Evolutionary conservation across 2,888 invertebrate species (phyloP), one percentile per base, ranked within the genome.

Genomic region (Andrena camellia): DNA sequence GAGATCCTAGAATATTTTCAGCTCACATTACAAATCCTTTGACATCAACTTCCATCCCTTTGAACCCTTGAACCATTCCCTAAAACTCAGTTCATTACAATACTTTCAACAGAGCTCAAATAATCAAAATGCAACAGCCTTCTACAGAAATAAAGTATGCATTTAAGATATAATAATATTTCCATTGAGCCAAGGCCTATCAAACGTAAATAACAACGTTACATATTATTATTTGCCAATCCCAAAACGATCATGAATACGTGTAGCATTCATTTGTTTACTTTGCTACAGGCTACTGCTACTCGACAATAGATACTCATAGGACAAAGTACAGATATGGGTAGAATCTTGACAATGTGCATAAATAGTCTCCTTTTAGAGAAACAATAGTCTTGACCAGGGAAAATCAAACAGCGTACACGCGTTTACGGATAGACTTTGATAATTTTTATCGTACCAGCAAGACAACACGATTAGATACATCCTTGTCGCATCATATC

Each of bases 371-470:
- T 57, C 26, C 0, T 57, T 57, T 10, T 3, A 13, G 57, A 26
- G 20, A 26, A 20, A 23, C 23, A 35, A 63, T 35, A 35, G 20
- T 35, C 31, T 31, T 20, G 57, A 23, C 8, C 10, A 57, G 8
- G 10, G 31, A 31, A 59, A 35, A 66, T 31, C 1, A 50, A 10
- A 69, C 35, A 1, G 2, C 54, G 1, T 10, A 42, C 62, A 33
- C 71, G 31, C 54, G 20, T 62, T 7, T 29, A 8, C 31, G 48
- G 48, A 64, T 75, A 8, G 33, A 57, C 64, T 35, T 6, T n/a
- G 78, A 78, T 73, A 57, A 66, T 31, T 68, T 54, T 82, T 82
- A 78, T 84, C 83, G 17, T 29, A 2, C 8, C 60, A n/a, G 33
- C 17, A 29, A 6, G 42, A 64, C 35, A 35, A 50, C 42, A 17